Percentiles rank a stretch among this genome's conserved stretches.
Conservation (phyloP, 2,888 invertebrate genomes). For the Girardia tigrina region DNA sequence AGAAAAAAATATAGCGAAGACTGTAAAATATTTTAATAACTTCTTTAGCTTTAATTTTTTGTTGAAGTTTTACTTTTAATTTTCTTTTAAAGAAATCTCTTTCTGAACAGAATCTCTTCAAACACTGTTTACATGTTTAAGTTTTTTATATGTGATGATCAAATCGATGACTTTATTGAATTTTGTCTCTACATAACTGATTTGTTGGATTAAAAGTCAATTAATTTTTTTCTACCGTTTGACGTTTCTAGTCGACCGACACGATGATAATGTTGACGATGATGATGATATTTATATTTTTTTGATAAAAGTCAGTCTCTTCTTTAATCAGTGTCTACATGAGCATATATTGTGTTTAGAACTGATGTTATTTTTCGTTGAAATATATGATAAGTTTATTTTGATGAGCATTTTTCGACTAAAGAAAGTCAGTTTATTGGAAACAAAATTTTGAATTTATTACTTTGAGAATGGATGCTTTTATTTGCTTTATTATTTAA, state of each 20-base stretch:
- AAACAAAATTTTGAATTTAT: neutral
- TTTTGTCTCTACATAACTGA: neutral
- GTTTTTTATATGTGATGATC: neutral
- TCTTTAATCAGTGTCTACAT: neutral
- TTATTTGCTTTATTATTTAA: neutral
- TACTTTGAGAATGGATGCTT: neutral
- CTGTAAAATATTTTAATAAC: neutral
- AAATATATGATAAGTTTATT: neutral
- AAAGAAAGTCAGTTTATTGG: neutral
- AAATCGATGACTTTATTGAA: neutral
- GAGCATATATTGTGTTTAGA: neutral
- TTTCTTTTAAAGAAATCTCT: neutral
- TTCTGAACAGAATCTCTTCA: neutral
- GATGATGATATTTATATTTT: neutral
- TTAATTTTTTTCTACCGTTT: neutral
- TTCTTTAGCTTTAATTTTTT: neutral
- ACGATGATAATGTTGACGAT: too few species aligned
- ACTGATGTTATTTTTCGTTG: neutral
- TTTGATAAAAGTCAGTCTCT: neutral
- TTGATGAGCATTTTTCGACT: neutral
- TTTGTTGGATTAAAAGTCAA: neutral
- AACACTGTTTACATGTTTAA: neutral
- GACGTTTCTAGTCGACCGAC: neutral
- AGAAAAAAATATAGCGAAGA: neutral
- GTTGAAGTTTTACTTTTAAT: neutral